Percentiles rank a stretch among this genome's conserved stretches.
Evolutionary conservation across 2,113 vertebrate genomes (phyloP).

Genomic region (Axis porcinus): DNA sequence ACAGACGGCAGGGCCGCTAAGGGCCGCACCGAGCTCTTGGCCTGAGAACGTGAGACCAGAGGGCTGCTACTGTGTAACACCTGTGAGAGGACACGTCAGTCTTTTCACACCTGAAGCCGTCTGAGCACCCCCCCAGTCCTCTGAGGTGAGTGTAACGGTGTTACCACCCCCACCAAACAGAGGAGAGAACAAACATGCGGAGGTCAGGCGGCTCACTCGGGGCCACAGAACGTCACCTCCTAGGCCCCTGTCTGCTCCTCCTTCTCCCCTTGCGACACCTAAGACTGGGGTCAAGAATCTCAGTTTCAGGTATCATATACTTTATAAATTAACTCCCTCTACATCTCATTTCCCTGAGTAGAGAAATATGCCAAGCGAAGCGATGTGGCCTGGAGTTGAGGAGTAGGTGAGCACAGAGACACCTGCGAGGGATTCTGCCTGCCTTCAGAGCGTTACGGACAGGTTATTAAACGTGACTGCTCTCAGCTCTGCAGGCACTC

Average conservation of each 20-base stretch:
- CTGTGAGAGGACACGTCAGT: background rate
- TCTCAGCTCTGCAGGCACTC: background rate
- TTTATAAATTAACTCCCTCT: background rate
- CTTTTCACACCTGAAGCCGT: background rate
- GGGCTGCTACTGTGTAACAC: background rate
- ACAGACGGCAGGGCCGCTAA: background rate
- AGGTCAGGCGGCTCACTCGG: background rate
- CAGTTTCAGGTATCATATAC: background rate
- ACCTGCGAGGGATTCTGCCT: background rate
- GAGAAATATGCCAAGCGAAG: background rate
- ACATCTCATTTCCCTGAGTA: background rate
- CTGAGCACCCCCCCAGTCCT: background rate
- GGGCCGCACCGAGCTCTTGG: background rate
- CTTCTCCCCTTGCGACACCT: background rate
- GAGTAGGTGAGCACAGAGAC: background rate
- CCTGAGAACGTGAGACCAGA: background rate
- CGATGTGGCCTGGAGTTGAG: background rate
- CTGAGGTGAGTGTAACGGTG: background rate
- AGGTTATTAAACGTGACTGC: background rate
- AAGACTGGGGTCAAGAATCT: background rate
- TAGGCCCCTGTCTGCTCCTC: background rate
- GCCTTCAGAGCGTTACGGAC: background rate
- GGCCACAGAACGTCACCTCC: background rate
- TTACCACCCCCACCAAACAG: background rate
- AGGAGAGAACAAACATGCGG: background rate